Percentiles rank a stretch among this genome's conserved stretches.
Conservation (phyloP, 2,797 vertebrate species). For the Ctenochaetus hawaiiensis region DNA sequence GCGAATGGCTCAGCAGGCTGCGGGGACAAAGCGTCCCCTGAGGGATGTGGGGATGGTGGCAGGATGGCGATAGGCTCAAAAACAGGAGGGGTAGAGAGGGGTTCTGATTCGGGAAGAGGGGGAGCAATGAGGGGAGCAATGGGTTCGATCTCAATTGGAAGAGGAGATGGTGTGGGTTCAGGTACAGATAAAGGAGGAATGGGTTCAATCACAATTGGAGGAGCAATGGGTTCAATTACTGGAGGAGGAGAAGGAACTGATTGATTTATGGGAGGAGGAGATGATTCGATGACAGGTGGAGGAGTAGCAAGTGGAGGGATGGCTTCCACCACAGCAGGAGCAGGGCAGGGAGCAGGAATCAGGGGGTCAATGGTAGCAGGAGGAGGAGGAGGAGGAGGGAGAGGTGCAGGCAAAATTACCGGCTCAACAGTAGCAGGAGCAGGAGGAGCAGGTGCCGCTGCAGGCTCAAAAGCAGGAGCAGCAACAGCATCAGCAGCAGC, state of each 20-base stretch:
- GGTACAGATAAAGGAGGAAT: slow-evolving; percentile 51
- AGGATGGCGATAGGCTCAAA: slow-evolving; percentile 51
- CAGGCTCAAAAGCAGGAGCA: slow-evolving; percentile 67
- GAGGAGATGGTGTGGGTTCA: slow-evolving; percentile 54
- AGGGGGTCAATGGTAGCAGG: slow-evolving; percentile 38
- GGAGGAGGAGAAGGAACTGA: slow-evolving; percentile 48
- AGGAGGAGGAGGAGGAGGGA: slow-evolving; percentile 24
- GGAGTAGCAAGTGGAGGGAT: slow-evolving; percentile 1
- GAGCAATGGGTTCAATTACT: slow-evolving; percentile 52
- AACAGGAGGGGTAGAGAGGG: slow-evolving; percentile 49
- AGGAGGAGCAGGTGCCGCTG: slow-evolving; percentile 35
- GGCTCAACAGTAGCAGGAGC: slow-evolving; percentile 51
- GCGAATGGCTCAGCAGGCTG: slow-evolving; percentile 60
- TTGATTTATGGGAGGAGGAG: no score
- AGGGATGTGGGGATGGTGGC: slow-evolving; percentile 30
- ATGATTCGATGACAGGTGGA: no score
- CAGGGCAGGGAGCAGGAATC: slow-evolving; percentile 37
- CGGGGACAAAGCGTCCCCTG: slow-evolving; percentile 58
- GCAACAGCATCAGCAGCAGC: slow-evolving; percentile 31
- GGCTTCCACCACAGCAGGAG: slow-evolving; percentile 43
- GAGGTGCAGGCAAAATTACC: slow-evolving; percentile 42
- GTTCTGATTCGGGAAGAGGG: slow-evolving; percentile 43
- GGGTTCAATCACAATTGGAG: slow-evolving; percentile 56
- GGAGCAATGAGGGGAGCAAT: slow-evolving; percentile 20
- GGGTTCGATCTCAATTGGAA: slow-evolving; percentile 45